Conservation (phyloP, 2,797 vertebrate genomes). For the Lepus oiostolus region DNA sequence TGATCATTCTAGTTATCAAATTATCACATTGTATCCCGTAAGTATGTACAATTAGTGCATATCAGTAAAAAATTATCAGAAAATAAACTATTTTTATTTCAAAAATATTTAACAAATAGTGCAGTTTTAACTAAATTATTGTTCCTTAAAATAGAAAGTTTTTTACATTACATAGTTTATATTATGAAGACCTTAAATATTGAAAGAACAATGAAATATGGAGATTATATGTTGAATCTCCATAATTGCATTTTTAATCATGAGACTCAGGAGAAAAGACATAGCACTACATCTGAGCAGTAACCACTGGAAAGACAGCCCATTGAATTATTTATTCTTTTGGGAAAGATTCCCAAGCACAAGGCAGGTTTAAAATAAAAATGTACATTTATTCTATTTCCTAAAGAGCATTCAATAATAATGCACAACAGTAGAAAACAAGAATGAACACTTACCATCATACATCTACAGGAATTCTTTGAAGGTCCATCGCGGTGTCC, state of each 20-base stretch:
- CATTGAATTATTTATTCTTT: background rate
- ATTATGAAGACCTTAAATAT: slow-evolving; percentile 11
- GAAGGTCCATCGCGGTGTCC: background rate
- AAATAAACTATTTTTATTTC: too few relatives aligned
- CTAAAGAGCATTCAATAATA: background rate
- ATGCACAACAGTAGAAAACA: background rate
- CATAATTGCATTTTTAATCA: background rate
- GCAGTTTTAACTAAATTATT: background rate
- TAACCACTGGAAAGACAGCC: background rate
- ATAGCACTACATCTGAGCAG: background rate
- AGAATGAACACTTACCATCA: background rate
- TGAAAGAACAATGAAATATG: background rate
- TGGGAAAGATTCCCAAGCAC: background rate
- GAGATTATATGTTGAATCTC: background rate
- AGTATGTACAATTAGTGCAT: too few relatives aligned
- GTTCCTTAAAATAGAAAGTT: background rate
- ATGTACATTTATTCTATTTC: background rate
- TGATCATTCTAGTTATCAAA: too few relatives aligned
- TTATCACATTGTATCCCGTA: too few relatives aligned
- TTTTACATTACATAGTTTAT: background rate
- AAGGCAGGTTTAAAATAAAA: background rate
- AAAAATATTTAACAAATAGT: too few relatives aligned
- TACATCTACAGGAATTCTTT: background rate
- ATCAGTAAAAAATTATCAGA: too few relatives aligned
- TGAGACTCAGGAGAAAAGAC: slow-evolving; percentile 1